Evolutionary conservation across 2,888 invertebrate species (phyloP).

Genomic region (Boloria selene): DNA sequence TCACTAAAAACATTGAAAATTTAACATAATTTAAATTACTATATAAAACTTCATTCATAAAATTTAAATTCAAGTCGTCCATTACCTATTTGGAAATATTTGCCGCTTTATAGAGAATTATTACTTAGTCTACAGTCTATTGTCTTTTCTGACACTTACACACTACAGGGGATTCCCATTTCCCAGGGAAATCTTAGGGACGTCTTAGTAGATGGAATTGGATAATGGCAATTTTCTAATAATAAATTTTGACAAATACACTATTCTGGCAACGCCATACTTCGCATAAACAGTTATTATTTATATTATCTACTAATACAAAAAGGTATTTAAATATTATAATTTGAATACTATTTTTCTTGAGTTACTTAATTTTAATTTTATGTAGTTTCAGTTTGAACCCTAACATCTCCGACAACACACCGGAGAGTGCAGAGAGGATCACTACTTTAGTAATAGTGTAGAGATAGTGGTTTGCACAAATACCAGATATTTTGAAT

Average conservation of each 20-base stretch:
- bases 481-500: conserved; percentile 97
- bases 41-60: no score
- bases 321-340: neutral
- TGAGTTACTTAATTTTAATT: conserved; percentile 91
- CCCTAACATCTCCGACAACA: conserved; percentile 97
- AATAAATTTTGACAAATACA: neutral
- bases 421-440: conserved; percentile 96
- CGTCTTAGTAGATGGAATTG: conserved; percentile 7
- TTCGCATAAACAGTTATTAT: conserved; percentile 1
- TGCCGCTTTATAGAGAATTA: neutral
- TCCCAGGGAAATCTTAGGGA: conserved; percentile 4
- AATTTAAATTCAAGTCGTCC: no score
- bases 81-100: neutral
- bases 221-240: conserved; percentile 6
- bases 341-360: neutral
- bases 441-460: conserved; percentile 98
- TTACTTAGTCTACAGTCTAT: conserved; percentile 26
- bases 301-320: conserved; percentile 2
- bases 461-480: conserved; percentile 97
- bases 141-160: conserved; percentile 38
- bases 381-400: conserved; percentile 98
- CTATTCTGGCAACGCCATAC: conserved; percentile 6
- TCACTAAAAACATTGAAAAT: neutral
- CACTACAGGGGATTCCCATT: conserved; percentile 9
- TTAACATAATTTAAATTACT: neutral